These are phyloP conservation scores for Echinops telfairi DNA, from an alignment of 2,113 vertebrate species.

Conservation along the genomic window DNA sequence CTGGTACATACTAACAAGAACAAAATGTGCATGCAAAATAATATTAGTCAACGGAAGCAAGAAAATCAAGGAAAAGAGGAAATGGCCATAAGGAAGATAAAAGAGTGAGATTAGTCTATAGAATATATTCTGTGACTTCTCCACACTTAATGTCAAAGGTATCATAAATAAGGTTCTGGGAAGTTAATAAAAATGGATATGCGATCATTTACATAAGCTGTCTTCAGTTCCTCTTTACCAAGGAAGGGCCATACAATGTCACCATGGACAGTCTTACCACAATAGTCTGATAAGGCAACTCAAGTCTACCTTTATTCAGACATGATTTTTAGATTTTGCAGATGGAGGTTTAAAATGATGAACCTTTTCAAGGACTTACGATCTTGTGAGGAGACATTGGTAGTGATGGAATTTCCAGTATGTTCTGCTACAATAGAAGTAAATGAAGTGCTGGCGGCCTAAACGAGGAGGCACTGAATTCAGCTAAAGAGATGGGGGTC, in stretches of 20 bases:
- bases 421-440: no score
- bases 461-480: no score
- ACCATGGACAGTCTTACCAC: neutral
- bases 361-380: no score
- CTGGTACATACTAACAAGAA: neutral
- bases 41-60: slow-evolving; percentile 27
- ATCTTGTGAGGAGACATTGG: no score
- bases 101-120: neutral
- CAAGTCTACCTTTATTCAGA: neutral
- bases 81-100: neutral
- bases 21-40: slow-evolving; percentile 11
- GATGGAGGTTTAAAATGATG: no score
- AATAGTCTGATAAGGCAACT: no score
- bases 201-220: slow-evolving; percentile 21
- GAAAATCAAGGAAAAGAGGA: slow-evolving; percentile 25
- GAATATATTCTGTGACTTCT: neutral
- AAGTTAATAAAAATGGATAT: neutral
- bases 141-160: slow-evolving; percentile 1
- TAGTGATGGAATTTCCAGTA: no score
- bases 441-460: no score
- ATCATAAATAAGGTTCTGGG: slow-evolving; percentile 18
- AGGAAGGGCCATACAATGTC: slow-evolving; percentile 1
- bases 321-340: neutral
- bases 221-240: slow-evolving; percentile 28
- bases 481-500: no score